Conservation (phyloP, 2,113 vertebrate species). For the Upupa epops region DNA sequence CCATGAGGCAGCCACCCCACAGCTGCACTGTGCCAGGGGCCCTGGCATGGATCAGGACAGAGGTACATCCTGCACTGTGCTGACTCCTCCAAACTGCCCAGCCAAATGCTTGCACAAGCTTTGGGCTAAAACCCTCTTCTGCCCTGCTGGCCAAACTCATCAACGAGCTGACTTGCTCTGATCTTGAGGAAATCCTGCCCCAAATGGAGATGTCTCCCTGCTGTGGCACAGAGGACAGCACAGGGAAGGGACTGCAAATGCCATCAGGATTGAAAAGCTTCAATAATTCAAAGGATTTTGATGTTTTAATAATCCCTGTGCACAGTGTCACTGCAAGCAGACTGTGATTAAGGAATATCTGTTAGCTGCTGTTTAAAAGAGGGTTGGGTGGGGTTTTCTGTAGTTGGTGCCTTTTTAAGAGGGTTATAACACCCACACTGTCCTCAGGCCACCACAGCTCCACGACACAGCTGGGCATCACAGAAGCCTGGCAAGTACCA, state of each 20-base stretch:
- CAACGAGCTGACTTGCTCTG: fast-evolving
- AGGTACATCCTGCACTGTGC: neutral
- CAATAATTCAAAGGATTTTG: neutral
- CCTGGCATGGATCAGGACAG: slow-evolving; percentile 5
- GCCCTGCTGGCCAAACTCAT: neutral
- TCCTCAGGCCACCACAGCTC: neutral
- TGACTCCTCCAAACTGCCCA: neutral
- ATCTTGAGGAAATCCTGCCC: neutral
- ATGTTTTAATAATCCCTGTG: neutral
- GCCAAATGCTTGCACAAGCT: neutral
- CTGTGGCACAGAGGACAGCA: fast-evolving
- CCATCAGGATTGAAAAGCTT: neutral
- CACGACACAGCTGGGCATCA: neutral
- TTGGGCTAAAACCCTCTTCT: neutral
- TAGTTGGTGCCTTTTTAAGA: neutral
- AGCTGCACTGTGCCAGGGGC: slow-evolving; percentile 36
- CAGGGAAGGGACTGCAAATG: neutral
- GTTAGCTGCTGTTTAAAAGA: neutral
- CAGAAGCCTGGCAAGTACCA: neutral
- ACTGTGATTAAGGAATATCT: neutral
- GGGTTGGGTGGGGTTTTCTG: neutral
- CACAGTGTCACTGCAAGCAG: neutral
- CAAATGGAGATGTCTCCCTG: neutral
- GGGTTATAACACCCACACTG: neutral
- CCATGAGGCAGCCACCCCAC: slow-evolving; percentile 20